Evolutionary conservation across 2,888 invertebrate species (phyloP), one percentile per base, ranked within the genome.

Genomic region (Catocala nupta): DNA sequence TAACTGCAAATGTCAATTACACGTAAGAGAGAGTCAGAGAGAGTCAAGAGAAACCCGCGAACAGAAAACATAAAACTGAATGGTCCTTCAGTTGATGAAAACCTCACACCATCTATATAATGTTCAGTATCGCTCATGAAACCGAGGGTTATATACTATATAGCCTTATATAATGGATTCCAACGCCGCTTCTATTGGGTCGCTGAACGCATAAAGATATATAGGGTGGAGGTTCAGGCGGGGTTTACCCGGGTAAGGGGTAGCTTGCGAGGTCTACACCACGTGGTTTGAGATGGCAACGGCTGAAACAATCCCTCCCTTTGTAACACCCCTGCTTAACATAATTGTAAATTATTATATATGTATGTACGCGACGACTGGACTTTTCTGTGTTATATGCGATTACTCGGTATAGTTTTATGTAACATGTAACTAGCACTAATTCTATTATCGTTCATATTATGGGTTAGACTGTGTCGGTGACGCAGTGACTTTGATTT

Each of bases 181-280:
- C 36, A 6, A 7, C 12, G 11, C 12, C 44, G 44, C 47, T 61
- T 51, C 25, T 55, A 61, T 61, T 61, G 61, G 61, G 13, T 12
- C 55, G 51, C 51, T 13, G n/a, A 55, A 47, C 51, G 13, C 51
- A 51, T 61, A 42, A 52, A 47, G 12, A 47, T 51, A 16, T 13
- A 47, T 25, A 25, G 25, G 45, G 61, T 51, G 13, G 61, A 55
- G 13, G 45, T 61, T 55, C 39, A 55, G 61, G 61, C 61, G 61
- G 55, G 51, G 61, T 55, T 61, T 39, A 55, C 5, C 34, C 11
- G n/a, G 33, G 51, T 39, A 39, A 39, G 1, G 36, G 36, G 36
- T 39, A 39, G 36, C n/a, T n/a, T n/a, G n/a, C 36, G 9, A 7
- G 36, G 9, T 39, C 6, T 39, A 39, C 9, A 39, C 6, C 2